These are phyloP conservation scores for Polypedilum vanderplanki DNA, from an alignment of 1,140 invertebrate genomes.

Conservation along the genomic window DNA sequence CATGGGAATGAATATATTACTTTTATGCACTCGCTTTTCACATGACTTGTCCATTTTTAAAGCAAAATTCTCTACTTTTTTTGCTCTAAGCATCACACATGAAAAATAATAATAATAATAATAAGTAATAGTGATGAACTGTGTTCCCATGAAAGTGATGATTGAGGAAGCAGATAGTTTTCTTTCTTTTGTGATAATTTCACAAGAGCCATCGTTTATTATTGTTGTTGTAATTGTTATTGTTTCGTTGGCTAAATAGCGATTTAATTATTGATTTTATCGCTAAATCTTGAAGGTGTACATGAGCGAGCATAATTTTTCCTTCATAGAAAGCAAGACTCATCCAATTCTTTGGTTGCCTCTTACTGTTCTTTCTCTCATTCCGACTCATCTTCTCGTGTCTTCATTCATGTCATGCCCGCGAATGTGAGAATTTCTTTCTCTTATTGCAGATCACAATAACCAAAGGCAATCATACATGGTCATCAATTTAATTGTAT, in stretches of 20 bases:
- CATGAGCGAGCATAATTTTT: slow-evolving; percentile 17
- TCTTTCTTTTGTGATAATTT: background rate
- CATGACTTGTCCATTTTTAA: slow-evolving; percentile 8
- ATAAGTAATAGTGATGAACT: background rate
- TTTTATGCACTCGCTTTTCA: slow-evolving; percentile 3
- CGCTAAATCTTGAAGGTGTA: background rate
- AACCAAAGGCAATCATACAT: too few relatives aligned
- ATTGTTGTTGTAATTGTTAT: too few relatives aligned
- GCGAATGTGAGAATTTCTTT: too few relatives aligned
- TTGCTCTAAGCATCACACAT: slow-evolving; percentile 12
- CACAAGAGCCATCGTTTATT: background rate
- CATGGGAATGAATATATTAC: too few relatives aligned
- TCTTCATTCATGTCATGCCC: too few relatives aligned
- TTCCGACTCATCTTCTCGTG: too few relatives aligned
- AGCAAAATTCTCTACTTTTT: background rate
- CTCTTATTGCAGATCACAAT: too few relatives aligned
- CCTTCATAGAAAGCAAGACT: background rate
- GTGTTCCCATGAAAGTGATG: slow-evolving; percentile 25
- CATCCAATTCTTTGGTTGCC: too few relatives aligned
- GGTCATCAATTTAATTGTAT: too few relatives aligned
- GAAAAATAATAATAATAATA: slow-evolving; percentile 12
- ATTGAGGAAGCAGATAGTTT: slow-evolving; percentile 21
- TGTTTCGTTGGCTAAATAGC: slow-evolving; percentile 2
- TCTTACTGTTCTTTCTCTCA: too few relatives aligned
- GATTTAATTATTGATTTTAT: slow-evolving; percentile 20